Conservation (phyloP, 2,113 vertebrate species). For the Platysteira castanea region DNA sequence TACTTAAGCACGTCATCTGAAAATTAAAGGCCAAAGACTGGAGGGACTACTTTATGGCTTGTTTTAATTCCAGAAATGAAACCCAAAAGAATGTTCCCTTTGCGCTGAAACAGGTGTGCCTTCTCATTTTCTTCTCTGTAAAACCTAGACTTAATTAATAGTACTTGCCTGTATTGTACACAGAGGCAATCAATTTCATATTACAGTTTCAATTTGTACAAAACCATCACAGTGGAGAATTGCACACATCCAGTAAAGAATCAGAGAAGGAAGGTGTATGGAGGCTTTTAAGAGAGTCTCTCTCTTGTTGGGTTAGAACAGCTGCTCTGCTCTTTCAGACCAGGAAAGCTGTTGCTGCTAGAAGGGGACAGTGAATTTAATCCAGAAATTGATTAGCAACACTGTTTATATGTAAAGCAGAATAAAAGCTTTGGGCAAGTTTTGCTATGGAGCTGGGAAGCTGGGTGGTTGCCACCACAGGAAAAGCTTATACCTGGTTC, state of each 20-base stretch:
- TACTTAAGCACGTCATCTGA: neutral
- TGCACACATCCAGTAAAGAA: neutral
- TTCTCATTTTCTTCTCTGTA: neutral
- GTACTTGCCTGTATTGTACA: neutral
- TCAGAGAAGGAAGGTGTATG: neutral
- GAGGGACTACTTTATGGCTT: neutral
- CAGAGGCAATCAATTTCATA: neutral
- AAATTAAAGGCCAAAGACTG: neutral
- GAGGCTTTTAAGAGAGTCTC: neutral
- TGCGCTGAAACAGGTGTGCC: neutral
- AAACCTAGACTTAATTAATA: neutral
- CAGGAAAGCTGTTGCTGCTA: neutral
- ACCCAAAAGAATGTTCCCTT: neutral
- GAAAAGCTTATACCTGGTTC: slow-evolving; percentile 28
- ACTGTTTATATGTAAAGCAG: neutral
- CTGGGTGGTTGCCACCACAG: neutral
- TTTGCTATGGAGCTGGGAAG: neutral
- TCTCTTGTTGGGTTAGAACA: neutral
- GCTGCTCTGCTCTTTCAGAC: neutral
- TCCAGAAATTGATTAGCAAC: neutral
- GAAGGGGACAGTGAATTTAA: neutral
- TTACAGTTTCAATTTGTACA: neutral
- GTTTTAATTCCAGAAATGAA: neutral
- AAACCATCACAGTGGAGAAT: neutral
- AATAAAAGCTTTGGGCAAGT: neutral